Evolutionary conservation across 2,797 vertebrate genomes (phyloP).

Genomic region (Antennarius maculatus): DNA sequence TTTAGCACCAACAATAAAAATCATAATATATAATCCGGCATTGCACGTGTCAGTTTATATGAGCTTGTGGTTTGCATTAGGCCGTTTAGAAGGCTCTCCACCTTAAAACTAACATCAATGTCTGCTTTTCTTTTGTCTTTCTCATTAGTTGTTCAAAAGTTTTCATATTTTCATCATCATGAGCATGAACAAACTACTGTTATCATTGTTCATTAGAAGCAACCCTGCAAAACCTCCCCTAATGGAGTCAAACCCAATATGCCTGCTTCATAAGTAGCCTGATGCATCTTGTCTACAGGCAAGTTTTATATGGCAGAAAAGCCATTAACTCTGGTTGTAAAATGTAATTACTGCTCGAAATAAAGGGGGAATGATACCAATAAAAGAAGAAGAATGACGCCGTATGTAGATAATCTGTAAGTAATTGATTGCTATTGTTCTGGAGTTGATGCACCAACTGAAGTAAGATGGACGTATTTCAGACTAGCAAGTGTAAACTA

Average conservation of each 20-base stretch:
- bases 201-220: neutral
- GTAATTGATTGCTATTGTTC: slow-evolving; percentile 56
- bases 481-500: slow-evolving; percentile 49
- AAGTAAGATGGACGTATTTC: slow-evolving; percentile 60
- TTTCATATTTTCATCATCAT: slow-evolving; percentile 10
- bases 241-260: neutral
- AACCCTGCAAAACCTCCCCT: slow-evolving; percentile 5
- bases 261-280: neutral
- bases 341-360: slow-evolving; percentile 45
- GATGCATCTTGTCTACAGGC: neutral
- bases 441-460: slow-evolving; percentile 38
- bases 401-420: slow-evolving; percentile 33
- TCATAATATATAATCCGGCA: too few species aligned
- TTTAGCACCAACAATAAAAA: too few species aligned
- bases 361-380: slow-evolving; percentile 33
- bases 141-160: slow-evolving; percentile 3
- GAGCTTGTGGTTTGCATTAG: too few species aligned
- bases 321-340: slow-evolving; percentile 1
- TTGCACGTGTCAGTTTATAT: too few species aligned
- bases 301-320: slow-evolving; percentile 13
- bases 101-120: too few species aligned
- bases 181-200: neutral
- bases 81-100: too few species aligned
- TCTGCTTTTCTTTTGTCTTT: too few species aligned
- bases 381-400: slow-evolving; percentile 31